Conservation (phyloP, 2,113 vertebrate species). For the Furnarius figulus region DNA sequence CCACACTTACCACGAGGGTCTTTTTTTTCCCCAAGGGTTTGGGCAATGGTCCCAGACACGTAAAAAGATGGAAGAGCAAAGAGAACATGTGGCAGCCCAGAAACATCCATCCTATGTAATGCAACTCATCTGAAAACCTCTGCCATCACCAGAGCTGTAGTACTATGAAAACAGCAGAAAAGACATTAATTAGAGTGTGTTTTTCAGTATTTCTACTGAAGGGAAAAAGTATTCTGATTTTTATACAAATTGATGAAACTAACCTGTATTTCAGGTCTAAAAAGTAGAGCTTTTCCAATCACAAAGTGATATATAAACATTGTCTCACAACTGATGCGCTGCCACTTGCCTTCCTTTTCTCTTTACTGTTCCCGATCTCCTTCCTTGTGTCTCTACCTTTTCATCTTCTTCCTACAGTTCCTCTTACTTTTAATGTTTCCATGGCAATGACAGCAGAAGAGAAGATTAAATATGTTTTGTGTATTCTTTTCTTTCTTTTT, state of each 20-base stretch:
- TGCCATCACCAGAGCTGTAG: background rate
- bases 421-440: conserved; percentile 50
- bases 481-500: background rate
- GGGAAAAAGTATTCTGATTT: background rate
- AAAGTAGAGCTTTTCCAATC: background rate
- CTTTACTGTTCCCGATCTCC: background rate
- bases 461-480: conserved; percentile 11
- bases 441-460: conserved; percentile 49
- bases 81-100: background rate
- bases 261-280: background rate
- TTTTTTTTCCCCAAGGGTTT: background rate
- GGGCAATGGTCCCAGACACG: background rate
- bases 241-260: background rate
- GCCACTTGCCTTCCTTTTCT: background rate
- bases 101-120: background rate
- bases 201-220: background rate
- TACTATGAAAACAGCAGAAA: background rate
- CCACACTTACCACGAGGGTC: background rate
- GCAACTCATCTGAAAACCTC: background rate
- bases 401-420: conserved; percentile 29
- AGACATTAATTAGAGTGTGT: background rate
- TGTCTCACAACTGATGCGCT: background rate
- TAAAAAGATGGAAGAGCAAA: background rate
- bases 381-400: conserved; percentile 23
- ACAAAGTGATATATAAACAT: background rate